Evolutionary conservation across 2,113 vertebrate genomes (phyloP).

Genomic region (Cepphus grylle): DNA sequence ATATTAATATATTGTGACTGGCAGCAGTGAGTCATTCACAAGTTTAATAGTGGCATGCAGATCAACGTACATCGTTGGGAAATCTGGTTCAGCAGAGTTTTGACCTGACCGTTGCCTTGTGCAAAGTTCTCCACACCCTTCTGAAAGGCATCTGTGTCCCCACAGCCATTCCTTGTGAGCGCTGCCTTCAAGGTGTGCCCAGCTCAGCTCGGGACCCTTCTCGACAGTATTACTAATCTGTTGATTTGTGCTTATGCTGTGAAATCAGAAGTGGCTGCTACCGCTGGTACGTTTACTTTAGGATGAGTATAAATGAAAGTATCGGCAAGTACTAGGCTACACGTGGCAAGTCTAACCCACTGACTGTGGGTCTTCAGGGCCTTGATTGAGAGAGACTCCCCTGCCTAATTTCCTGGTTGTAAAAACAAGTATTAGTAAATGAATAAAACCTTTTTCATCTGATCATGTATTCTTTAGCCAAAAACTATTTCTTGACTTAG

Average conservation of each 20-base stretch:
- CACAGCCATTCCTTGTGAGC: background rate
- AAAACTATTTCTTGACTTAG: background rate
- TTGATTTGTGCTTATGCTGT: background rate
- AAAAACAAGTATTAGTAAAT: background rate
- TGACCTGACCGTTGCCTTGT: background rate
- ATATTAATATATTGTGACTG: slow-evolving; percentile 3
- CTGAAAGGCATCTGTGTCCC: background rate
- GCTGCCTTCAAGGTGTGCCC: background rate
- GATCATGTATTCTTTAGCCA: background rate
- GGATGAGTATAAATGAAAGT: background rate
- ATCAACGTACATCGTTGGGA: background rate
- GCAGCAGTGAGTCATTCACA: background rate
- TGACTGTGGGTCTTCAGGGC: background rate
- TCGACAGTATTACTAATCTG: no score
- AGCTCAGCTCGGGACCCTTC: background rate
- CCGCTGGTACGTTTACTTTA: fast-evolving
- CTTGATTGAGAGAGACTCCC: background rate
- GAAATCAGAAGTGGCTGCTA: background rate
- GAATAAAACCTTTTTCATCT: background rate
- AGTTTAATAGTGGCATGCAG: background rate
- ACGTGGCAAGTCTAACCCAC: background rate
- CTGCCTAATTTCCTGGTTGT: background rate
- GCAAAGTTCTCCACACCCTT: background rate
- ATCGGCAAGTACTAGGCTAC: background rate
- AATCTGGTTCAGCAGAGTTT: background rate